phyloP scores from a whole-genome alignment of 2,888 invertebrate species.

The Lysandra bellargus region DNA sequence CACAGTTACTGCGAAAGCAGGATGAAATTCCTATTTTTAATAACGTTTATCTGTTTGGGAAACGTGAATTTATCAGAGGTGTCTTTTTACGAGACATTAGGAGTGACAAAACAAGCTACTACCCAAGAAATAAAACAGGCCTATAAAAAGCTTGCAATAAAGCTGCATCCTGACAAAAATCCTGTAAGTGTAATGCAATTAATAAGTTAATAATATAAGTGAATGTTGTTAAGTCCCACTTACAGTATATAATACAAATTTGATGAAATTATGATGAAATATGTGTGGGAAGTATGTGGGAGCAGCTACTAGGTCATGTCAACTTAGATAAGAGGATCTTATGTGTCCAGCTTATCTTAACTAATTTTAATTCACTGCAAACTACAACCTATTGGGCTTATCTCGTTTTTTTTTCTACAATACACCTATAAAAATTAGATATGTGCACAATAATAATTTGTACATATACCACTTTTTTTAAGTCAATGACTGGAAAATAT shows the following conservation, averaged over 20 bases:
- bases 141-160: constrained; percentile 88
- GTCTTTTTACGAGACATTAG: constrained; percentile 83
- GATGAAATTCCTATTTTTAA: constrained; percentile 50
- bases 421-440: too few species aligned
- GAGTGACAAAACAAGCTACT: constrained; percentile 83
- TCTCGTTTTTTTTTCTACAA: too few species aligned
- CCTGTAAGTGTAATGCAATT: constrained; percentile 61
- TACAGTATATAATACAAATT: constrained; percentile 21
- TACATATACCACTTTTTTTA: neutral
- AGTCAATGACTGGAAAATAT: too few species aligned
- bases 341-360: neutral
- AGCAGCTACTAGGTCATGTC: constrained; percentile 19
- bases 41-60: constrained; percentile 49
- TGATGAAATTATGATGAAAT: constrained; percentile 29
- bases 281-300: constrained; percentile 40
- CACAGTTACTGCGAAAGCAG: constrained; percentile 44
- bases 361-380: neutral
- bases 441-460: too few species aligned
- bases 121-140: constrained; percentile 87
- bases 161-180: constrained; percentile 88
- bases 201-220: neutral
- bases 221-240: neutral
- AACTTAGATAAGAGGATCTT: constrained; percentile 24
- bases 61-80: constrained; percentile 58
- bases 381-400: neutral